Conservation (phyloP, 1,140 invertebrate genomes). For the Medauroidea extradentata region DNA sequence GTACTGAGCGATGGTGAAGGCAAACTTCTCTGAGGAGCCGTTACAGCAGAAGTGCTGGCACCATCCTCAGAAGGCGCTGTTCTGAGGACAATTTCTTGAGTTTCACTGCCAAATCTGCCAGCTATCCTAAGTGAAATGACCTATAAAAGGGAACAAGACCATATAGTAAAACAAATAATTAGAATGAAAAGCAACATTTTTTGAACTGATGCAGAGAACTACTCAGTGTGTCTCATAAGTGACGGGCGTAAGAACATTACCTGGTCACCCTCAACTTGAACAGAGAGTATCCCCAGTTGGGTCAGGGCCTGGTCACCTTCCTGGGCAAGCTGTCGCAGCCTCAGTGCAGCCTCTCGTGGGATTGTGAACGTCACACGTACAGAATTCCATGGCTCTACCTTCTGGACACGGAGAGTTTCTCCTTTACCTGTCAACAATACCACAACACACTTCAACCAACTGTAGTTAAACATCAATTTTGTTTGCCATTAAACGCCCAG, state of each 20-base stretch:
- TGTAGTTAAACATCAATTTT: too few species aligned
- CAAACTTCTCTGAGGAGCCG: too few species aligned
- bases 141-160: too few species aligned
- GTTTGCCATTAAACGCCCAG: too few species aligned
- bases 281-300: constrained; percentile 88
- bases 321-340: constrained; percentile 83
- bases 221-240: background rate
- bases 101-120: constrained; percentile 61
- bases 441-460: too few species aligned
- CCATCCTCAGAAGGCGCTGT: constrained; percentile 43
- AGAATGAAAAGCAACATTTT: background rate
- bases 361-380: constrained; percentile 95
- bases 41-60: background rate
- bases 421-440: constrained; percentile 45
- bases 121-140: constrained; percentile 84
- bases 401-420: constrained; percentile 58
- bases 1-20: too few species aligned
- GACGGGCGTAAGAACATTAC: constrained; percentile 42
- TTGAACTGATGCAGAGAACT: background rate
- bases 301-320: constrained; percentile 81
- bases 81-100: constrained; percentile 70
- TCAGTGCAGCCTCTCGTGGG: constrained; percentile 86
- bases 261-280: constrained; percentile 94
- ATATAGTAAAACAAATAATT: constrained; percentile 15
- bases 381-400: constrained; percentile 98